Evolutionary conservation across 1,140 invertebrate species (phyloP).

Genomic region (Sogatella furcifera): DNA sequence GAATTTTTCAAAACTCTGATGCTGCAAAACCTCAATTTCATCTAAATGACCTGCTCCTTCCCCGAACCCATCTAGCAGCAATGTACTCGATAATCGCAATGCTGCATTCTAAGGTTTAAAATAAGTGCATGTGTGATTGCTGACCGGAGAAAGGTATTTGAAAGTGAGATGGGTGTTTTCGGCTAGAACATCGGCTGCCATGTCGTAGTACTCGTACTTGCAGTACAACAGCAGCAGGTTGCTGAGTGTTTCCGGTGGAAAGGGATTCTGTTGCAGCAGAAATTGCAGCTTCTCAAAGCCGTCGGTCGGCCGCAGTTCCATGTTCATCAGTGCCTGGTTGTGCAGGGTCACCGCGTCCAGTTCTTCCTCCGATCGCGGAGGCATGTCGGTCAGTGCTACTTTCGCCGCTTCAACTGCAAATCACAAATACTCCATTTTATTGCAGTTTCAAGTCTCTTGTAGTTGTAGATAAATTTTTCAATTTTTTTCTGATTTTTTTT

Average conservation of each 20-base stretch:
- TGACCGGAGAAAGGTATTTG: constrained; percentile 85
- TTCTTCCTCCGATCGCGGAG: constrained; percentile 91
- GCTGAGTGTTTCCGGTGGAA: constrained; percentile 95
- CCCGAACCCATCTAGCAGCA: too few species aligned
- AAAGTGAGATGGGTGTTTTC: constrained; percentile 96
- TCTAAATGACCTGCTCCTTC: too few species aligned
- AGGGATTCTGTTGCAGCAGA: constrained; percentile 88
- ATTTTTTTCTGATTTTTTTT: too few species aligned
- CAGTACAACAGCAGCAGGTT: constrained; percentile 93
- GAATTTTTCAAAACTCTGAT: too few species aligned
- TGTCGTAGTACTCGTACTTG: constrained; percentile 95
- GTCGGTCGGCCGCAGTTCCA: constrained; percentile 78
- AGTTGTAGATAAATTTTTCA: too few species aligned
- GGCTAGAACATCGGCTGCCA: constrained; percentile 95
- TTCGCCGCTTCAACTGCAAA: constrained; percentile 70
- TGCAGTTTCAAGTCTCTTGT: too few species aligned
- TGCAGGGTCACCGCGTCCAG: constrained; percentile 96
- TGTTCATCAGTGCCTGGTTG: constrained; percentile 94
- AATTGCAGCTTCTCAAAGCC: constrained; percentile 98
- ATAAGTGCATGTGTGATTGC: constrained; percentile 15
- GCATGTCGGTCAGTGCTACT: constrained; percentile 96
- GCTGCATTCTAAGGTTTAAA: too few species aligned
- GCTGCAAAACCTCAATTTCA: too few species aligned
- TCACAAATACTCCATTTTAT: too few species aligned
- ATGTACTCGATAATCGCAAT: too few species aligned